Evolutionary conservation across 2,888 invertebrate genomes (phyloP).

Genomic region (Archips xylosteana): DNA sequence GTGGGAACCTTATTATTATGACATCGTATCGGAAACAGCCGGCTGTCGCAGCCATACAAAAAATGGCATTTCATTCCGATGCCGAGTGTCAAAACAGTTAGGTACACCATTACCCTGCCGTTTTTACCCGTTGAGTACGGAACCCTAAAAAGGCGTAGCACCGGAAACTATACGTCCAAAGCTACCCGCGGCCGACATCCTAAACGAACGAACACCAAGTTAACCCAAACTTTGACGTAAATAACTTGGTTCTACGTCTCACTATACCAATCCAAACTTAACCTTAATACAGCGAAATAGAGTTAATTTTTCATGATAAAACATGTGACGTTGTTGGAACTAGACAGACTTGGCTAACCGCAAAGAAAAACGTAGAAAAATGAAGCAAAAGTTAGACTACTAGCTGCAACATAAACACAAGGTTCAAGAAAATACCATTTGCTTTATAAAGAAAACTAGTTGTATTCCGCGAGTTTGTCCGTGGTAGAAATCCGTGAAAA

Average conservation of each 20-base stretch:
- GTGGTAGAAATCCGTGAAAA: no score
- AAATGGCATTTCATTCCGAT: no score
- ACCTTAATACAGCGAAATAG: background rate
- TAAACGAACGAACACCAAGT: background rate
- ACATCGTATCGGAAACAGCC: no score
- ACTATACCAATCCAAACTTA: background rate
- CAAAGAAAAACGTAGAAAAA: conserved; percentile 4
- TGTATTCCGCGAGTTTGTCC: no score
- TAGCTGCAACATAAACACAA: background rate
- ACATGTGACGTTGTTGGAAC: background rate
- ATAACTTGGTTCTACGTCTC: background rate
- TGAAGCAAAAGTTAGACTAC: background rate
- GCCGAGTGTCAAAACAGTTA: no score
- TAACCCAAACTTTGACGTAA: background rate
- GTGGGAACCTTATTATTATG: no score
- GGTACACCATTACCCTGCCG: no score
- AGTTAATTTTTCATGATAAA: background rate
- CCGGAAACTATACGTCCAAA: background rate
- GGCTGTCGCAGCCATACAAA: no score
- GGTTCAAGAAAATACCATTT: background rate
- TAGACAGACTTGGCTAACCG: background rate
- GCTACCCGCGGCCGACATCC: background rate
- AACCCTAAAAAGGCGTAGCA: background rate
- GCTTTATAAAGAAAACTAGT: background rate
- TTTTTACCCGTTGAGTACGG: no score